Evolutionary conservation across 1,140 invertebrate genomes (phyloP).

Genomic region (Aphis gossypii): DNA sequence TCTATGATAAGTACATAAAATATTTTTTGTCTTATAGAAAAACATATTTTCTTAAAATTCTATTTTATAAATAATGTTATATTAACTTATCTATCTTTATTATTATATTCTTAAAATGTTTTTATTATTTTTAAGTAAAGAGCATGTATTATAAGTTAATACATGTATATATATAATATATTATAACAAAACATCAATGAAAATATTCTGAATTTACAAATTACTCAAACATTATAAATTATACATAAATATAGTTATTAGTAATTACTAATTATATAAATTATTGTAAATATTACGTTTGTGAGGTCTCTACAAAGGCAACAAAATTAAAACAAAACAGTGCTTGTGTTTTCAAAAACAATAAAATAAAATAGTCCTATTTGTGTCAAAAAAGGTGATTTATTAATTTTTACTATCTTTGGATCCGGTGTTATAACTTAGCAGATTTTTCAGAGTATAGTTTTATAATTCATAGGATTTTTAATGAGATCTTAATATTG

Average conservation of each 20-base stretch:
- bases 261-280: not conserved
- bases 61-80: not conserved
- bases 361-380: too few species aligned
- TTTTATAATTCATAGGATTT: too few species aligned
- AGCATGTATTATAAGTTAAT: not conserved
- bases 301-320: too few species aligned
- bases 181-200: not conserved
- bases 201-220: not conserved
- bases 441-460: not conserved
- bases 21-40: constrained; percentile 8
- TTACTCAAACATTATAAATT: not conserved
- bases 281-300: too few species aligned
- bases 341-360: too few species aligned
- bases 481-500: too few species aligned
- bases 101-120: constrained; percentile 1
- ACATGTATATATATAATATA: not conserved
- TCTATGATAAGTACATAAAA: constrained; percentile 33
- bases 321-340: too few species aligned
- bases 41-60: not conserved
- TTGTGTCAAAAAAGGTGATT: too few species aligned
- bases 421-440: too few species aligned
- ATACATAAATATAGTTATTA: not conserved
- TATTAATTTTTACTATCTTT: too few species aligned
- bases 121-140: not conserved
- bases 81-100: not conserved